These are phyloP conservation scores for Siniperca knerii DNA, from an alignment of 2,113 vertebrate species.

Conservation along the genomic window DNA sequence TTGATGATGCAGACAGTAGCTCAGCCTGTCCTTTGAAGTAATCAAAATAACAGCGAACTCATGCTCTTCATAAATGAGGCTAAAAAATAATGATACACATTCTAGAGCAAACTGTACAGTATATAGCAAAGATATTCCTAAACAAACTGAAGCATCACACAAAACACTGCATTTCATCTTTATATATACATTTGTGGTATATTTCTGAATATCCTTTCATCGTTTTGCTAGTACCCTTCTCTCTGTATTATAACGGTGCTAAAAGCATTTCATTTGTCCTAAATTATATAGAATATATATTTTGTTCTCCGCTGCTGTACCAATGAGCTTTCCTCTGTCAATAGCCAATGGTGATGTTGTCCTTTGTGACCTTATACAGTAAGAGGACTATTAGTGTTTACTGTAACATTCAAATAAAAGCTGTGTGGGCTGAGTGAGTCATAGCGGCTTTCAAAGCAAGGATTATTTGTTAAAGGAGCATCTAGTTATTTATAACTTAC, in stretches of 20 bases:
- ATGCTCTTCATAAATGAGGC: background rate
- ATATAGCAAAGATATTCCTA: background rate
- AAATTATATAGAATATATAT: slow-evolving; percentile 17
- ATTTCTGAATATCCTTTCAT: background rate
- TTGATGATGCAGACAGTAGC: background rate
- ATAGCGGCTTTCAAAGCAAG: slow-evolving; percentile 47
- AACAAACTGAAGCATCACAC: background rate
- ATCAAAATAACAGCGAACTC: background rate
- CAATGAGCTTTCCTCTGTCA: slow-evolving; percentile 20
- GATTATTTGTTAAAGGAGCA: slow-evolving; percentile 32
- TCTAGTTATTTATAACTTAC: slow-evolving; percentile 30
- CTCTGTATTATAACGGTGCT: background rate
- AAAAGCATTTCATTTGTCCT: background rate
- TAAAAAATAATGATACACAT: background rate
- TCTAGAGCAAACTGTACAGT: background rate
- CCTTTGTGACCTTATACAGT: slow-evolving; percentile 46
- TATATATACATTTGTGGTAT: background rate
- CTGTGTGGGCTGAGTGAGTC: slow-evolving; percentile 67
- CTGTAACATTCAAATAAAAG: slow-evolving; percentile 51
- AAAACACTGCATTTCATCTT: background rate
- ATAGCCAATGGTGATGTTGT: slow-evolving; percentile 20
- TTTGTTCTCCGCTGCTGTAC: background rate
- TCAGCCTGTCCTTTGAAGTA: slow-evolving; percentile 22
- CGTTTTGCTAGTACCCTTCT: background rate
- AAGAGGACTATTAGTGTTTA: slow-evolving; percentile 54